Conservation (phyloP, 1,140 invertebrate species). For the Apolygus lucorum region DNA sequence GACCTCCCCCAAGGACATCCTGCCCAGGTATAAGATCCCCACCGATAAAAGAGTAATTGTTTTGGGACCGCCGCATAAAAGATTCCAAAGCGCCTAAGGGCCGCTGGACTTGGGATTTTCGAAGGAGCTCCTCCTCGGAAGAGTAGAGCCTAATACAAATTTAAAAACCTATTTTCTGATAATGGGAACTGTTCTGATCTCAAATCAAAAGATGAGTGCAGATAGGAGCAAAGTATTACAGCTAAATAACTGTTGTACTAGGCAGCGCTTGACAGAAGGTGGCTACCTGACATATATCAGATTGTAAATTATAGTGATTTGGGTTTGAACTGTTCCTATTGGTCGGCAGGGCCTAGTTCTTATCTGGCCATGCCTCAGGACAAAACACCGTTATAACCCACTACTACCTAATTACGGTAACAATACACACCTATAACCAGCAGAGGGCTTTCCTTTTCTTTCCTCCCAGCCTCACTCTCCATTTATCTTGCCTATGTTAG, state of each 20-base stretch:
- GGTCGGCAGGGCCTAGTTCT: neutral
- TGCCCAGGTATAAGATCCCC: no score
- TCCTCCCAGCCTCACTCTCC: neutral
- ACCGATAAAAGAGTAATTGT: no score
- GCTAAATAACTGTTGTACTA: neutral
- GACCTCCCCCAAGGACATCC: no score
- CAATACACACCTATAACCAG: neutral
- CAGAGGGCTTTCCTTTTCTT: neutral
- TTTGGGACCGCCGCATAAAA: no score
- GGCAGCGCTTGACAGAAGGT: neutral
- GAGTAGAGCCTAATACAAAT: no score
- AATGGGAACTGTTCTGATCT: no score
- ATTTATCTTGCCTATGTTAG: neutral
- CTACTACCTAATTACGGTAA: neutral
- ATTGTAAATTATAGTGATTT: slow-evolving; percentile 2
- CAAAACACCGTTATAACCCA: neutral
- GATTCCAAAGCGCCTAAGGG: no score
- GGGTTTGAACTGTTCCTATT: neutral
- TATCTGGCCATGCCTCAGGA: neutral
- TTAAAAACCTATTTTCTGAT: no score
- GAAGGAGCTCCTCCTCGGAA: no score
- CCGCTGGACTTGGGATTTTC: no score
- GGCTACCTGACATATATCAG: neutral
- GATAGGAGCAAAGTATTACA: no score
- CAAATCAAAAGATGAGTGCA: no score